Percentiles rank a stretch among this genome's conserved stretches.
Conservation (phyloP, 2,888 invertebrate genomes). For the Sussaba pulchella region DNA sequence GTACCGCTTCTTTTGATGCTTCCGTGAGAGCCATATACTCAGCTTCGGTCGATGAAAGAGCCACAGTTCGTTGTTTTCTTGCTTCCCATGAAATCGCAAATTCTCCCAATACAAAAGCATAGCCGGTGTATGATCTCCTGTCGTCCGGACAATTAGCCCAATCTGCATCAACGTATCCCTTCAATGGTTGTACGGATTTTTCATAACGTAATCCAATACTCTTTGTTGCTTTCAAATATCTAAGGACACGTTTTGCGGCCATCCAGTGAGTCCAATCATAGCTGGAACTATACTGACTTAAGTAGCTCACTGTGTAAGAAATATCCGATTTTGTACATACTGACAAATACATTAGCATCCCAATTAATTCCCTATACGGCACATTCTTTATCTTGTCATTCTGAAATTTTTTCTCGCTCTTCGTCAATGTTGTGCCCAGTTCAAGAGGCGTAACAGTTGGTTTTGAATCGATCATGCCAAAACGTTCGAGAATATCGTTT, state of each 20-base stretch:
- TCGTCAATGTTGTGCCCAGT: constrained; percentile 31
- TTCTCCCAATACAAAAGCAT: constrained; percentile 41
- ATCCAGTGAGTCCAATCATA: constrained; percentile 48
- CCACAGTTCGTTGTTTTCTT: constrained; percentile 49
- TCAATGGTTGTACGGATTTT: neutral
- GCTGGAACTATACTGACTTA: constrained; percentile 53
- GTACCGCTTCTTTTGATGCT: constrained; percentile 42
- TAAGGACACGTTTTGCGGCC: constrained; percentile 53
- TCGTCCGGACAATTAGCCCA: constrained; percentile 49
- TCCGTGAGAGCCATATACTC: constrained; percentile 46
- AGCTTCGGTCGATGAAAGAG: constrained; percentile 9
- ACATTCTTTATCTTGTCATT: neutral
- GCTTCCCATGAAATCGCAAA: constrained; percentile 57
- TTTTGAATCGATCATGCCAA: constrained; percentile 71
- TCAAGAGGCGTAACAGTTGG: constrained; percentile 69
- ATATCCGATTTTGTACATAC: constrained; percentile 64
- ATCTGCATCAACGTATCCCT: constrained; percentile 56
- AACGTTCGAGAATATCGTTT: constrained; percentile 68
- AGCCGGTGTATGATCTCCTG: constrained; percentile 63
- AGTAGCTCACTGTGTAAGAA: constrained; percentile 54
- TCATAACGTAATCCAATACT: constrained; percentile 20
- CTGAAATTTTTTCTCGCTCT: neutral
- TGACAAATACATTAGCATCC: constrained; percentile 61
- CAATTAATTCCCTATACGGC: constrained; percentile 59
- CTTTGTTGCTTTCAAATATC: constrained; percentile 44